A percentile compares a stretch with the other conserved stretches of the same genome.
Evolutionary conservation across 1,140 invertebrate species (phyloP).

Genomic region (Danaus melanippus): DNA sequence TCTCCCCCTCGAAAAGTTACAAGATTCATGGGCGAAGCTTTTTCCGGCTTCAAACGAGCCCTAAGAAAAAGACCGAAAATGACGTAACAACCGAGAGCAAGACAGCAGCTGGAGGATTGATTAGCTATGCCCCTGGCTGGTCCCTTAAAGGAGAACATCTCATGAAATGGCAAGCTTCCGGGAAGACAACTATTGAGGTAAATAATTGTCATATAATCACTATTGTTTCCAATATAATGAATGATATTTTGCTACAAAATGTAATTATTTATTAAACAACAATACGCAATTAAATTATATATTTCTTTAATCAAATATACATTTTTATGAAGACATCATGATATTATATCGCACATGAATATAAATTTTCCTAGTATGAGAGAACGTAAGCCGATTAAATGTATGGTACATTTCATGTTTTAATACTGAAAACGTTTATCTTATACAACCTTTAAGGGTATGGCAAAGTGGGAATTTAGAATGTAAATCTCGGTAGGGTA

Average conservation of each 20-base stretch:
- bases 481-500: slow-evolving; percentile 51
- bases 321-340: no score
- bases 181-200: slow-evolving; percentile 71
- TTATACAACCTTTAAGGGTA: slow-evolving; percentile 25
- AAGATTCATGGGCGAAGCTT: slow-evolving; percentile 62
- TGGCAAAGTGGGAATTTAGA: slow-evolving; percentile 47
- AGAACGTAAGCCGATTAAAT: slow-evolving; percentile 14
- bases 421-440: slow-evolving; percentile 21
- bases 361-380: no score
- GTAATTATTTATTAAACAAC: no score
- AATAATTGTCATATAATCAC: slow-evolving; percentile 8
- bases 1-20: slow-evolving; percentile 65
- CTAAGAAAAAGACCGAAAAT: slow-evolving; percentile 59
- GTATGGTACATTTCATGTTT: slow-evolving; percentile 18
- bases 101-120: slow-evolving; percentile 43
- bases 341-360: no score
- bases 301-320: no score
- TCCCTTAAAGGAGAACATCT: slow-evolving; percentile 70
- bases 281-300: no score
- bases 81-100: slow-evolving; percentile 31
- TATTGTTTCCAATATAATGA: no score
- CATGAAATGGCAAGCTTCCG: slow-evolving; percentile 69
- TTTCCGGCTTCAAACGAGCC: slow-evolving; percentile 66
- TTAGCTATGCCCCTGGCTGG: slow-evolving; percentile 71
- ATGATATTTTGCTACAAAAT: no score